A percentile compares a stretch with the other conserved stretches of the same genome.
These are phyloP conservation scores for Carettochelys insculpta DNA, from an alignment of 2,113 vertebrate genomes.

Conservation along the genomic window DNA sequence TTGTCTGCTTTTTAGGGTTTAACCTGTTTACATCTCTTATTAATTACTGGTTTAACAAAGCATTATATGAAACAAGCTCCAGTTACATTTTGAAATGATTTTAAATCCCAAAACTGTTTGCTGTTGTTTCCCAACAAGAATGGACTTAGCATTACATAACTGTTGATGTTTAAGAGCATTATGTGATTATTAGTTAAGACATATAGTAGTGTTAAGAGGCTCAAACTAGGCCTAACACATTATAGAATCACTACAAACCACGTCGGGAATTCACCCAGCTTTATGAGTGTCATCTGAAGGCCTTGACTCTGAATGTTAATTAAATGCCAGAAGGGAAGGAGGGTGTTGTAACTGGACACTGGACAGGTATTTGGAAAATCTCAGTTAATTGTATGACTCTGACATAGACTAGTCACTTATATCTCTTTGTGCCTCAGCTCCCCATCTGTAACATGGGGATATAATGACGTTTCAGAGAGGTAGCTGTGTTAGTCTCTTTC, in stretches of 20 bases:
- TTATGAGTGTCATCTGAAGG: neutral
- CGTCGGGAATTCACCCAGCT: neutral
- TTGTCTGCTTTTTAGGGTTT: constrained; percentile 77
- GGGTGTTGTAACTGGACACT: neutral
- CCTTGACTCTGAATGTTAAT: neutral
- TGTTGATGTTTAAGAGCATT: constrained; percentile 5
- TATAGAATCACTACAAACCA: neutral
- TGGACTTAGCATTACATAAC: constrained; percentile 6
- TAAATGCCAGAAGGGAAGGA: neutral
- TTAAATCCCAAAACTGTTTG: constrained; percentile 1
- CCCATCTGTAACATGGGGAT: neutral
- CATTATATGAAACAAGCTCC: constrained; percentile 39
- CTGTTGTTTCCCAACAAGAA: neutral
- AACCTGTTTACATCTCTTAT: constrained; percentile 71
- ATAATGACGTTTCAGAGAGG: too few relatives aligned
- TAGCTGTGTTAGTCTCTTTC: too few relatives aligned
- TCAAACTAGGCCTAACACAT: neutral
- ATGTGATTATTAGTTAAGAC: neutral
- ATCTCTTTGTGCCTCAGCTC: neutral
- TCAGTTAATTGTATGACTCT: neutral
- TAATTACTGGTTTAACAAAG: constrained; percentile 66
- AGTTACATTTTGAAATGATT: constrained; percentile 48
- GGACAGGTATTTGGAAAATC: neutral
- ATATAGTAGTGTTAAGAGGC: constrained; percentile 1
- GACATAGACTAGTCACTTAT: neutral